Conservation (phyloP, 2,113 vertebrate species). For the Danionella cerebrum region DNA sequence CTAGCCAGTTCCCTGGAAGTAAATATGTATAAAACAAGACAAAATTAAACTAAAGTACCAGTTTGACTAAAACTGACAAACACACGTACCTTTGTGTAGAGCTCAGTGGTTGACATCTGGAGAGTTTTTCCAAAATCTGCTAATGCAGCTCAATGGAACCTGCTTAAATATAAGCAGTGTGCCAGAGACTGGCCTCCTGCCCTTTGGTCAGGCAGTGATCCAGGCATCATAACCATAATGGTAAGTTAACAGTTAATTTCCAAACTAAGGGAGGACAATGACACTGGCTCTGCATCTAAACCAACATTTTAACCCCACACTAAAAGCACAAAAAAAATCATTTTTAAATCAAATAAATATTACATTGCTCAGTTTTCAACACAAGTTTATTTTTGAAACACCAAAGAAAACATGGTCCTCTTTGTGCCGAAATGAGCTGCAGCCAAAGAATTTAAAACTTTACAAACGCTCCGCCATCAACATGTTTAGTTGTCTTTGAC, state of each 20-base stretch:
- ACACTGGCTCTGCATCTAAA: background rate
- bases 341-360: no score
- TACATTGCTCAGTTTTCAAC: no score
- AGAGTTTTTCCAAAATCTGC: background rate
- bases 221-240: slow-evolving; percentile 21
- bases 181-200: slow-evolving; percentile 32
- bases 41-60: no score
- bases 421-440: background rate
- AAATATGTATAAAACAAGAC: background rate
- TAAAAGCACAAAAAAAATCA: no score
- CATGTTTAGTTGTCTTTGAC: background rate
- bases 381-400: slow-evolving; percentile 34
- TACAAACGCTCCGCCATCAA: background rate
- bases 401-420: background rate
- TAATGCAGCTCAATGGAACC: background rate
- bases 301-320: background rate
- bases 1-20: slow-evolving; percentile 34
- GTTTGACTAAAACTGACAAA: no score
- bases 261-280: background rate
- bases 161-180: background rate
- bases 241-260: slow-evolving; percentile 69
- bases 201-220: slow-evolving; percentile 59
- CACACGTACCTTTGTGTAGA: slow-evolving; percentile 33
- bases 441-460: background rate
- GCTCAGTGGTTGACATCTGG: slow-evolving; percentile 27